Conservation (phyloP, 1,140 invertebrate genomes). For the Druon quercuslanigerum region DNA sequence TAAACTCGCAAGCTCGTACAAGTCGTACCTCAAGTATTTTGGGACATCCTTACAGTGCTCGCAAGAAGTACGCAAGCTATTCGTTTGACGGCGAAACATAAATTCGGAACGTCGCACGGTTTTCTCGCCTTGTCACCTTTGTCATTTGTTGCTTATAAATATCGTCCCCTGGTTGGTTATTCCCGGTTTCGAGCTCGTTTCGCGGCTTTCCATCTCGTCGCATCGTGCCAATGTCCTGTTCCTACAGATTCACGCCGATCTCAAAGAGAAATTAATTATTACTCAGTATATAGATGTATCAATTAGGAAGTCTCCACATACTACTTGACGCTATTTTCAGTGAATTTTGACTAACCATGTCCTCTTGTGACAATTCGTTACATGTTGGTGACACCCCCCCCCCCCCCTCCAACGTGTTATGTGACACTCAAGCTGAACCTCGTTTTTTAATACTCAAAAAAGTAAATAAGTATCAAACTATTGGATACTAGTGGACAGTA, state of each 20-base stretch:
- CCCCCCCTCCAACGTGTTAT: too few species aligned
- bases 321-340: too few species aligned
- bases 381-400: too few species aligned
- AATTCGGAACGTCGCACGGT: conserved; percentile 65
- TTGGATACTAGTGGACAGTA: too few species aligned
- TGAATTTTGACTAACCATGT: too few species aligned
- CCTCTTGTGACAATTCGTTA: too few species aligned
- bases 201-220: conserved; percentile 26
- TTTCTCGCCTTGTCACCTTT: conserved; percentile 73
- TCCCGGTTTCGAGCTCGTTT: conserved; percentile 51
- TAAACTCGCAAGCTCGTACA: conserved; percentile 49
- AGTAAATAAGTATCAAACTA: too few species aligned
- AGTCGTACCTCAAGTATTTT: conserved; percentile 55
- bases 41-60: conserved; percentile 48
- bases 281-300: neutral
- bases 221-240: conserved; percentile 30
- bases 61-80: conserved; percentile 53
- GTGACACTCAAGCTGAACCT: too few species aligned
- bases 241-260: neutral
- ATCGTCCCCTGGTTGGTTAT: conserved; percentile 53
- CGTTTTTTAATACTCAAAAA: too few species aligned
- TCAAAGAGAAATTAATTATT: conserved; percentile 16
- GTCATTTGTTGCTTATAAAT: conserved; percentile 74
- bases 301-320: neutral
- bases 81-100: conserved; percentile 66